Base-by-base conservation (phyloP, 2,113 vertebrate species). In the Xenopus tropicalis region DNA sequence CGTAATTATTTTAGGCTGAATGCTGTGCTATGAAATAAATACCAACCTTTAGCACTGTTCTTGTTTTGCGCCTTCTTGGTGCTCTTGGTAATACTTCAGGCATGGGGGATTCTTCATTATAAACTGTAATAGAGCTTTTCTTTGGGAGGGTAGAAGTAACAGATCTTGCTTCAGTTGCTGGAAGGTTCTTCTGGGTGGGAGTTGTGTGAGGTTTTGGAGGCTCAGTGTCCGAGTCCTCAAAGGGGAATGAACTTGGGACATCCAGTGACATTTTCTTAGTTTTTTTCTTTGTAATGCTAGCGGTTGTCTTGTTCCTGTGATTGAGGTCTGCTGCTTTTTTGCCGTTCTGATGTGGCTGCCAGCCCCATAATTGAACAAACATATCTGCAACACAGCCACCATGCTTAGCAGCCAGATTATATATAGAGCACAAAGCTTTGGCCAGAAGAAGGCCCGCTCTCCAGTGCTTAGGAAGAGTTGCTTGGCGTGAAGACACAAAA, bases 61-160 rank as follows among this genome's bases (percentile, higher is more conserved):
- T 79, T 1, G 23, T 86, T 79, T 83, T 91, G n/a, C 95, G 95
- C 0, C 95, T 94, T 20, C 87, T 89, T 3, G 87, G 88, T 37
- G 88, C 42, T 67, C 75, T 17, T 61, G 68, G 20, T 11, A 82
- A 87, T 83, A 51, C 37, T 59, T 73, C 78, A 8, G 69, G 61
- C 48, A 63, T 29, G 0, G 54, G 84, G 3, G 70, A 62, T 66
- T 74, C 51, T 52, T 96, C 94, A 12, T 91, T 89, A 83, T 89
- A 96, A 62, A 96, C 90, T 0, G 88, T 87, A 79, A 97, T 96
- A 14, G 89, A 87, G 0, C 87, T 71, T 25, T 62, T 78, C 63
- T 67, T 58, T 61, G 86, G 83, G 0, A 77, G 11, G 0, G 70
- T 91, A 19, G 72, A n/a, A 6, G 61, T 37, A 43, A 83, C 83